Conservation (phyloP, 2,797 vertebrate genomes). For the Phoxinus dragarum region DNA sequence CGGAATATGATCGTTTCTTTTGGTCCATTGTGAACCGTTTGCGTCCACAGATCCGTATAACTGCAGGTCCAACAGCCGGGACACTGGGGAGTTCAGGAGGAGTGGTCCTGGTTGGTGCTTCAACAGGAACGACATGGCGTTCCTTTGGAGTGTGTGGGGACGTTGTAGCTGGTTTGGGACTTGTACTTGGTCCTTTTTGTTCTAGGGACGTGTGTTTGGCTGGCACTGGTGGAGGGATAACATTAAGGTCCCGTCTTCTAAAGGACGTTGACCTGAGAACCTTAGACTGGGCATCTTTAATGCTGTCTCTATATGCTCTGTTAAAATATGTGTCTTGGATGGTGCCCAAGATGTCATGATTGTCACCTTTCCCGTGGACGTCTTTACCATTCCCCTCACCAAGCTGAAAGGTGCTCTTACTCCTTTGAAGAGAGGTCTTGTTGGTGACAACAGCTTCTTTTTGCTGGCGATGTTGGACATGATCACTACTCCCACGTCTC, state of each 20-base stretch:
- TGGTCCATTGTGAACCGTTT: conserved; percentile 87
- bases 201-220: conserved; percentile 74
- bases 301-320: conserved; percentile 86
- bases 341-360: conserved; percentile 69
- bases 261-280: conserved; percentile 91
- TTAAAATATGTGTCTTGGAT: conserved; percentile 78
- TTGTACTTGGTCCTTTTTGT: conserved; percentile 80
- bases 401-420: conserved; percentile 88
- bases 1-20: conserved; percentile 94
- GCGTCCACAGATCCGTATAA: conserved; percentile 84
- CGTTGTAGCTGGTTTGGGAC: conserved; percentile 68
- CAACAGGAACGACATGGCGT: conserved; percentile 83
- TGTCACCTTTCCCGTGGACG: conserved; percentile 69
- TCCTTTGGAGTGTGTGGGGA: conserved; percentile 89
- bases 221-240: conserved; percentile 65
- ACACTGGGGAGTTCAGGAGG: conserved; percentile 71
- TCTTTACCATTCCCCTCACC: conserved; percentile 70
- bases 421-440: conserved; percentile 76
- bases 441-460: conserved; percentile 67
- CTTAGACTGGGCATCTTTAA: conserved; percentile 89
- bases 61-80: conserved; percentile 70
- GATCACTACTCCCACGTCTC: conserved; percentile 65
- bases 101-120: conserved; percentile 55
- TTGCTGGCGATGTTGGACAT: conserved; percentile 65
- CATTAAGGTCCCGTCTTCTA: conserved; percentile 80